Percentiles rank a stretch among this genome's conserved stretches.
These are phyloP conservation scores for Heterohyrax brucei DNA, from an alignment of 2,797 vertebrate species.

Conservation along the genomic window DNA sequence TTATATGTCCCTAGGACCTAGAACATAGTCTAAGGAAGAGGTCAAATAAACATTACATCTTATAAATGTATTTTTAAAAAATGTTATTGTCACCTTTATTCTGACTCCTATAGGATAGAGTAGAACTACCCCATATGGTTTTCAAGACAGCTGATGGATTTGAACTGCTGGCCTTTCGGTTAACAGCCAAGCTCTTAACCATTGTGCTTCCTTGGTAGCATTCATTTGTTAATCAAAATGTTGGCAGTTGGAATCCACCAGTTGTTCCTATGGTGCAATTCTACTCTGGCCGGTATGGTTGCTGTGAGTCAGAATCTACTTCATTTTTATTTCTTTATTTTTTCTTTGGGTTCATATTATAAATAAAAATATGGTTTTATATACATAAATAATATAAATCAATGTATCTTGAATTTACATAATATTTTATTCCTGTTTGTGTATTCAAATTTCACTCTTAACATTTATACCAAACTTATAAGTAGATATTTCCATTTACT, in stretches of 20 bases:
- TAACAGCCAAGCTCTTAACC: too few species aligned
- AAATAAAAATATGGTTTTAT: constrained; percentile 17
- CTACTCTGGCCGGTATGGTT: too few species aligned
- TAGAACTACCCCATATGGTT: too few species aligned
- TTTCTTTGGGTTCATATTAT: background rate
- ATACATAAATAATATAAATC: background rate
- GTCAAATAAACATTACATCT: background rate
- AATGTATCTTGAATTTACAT: background rate
- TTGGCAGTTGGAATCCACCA: too few species aligned
- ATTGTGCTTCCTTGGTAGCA: too few species aligned
- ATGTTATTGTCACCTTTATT: too few species aligned
- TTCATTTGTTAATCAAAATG: too few species aligned
- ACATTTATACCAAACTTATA: background rate
- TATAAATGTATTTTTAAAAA: background rate
- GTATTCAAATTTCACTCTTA: background rate
- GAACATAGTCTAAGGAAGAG: background rate
- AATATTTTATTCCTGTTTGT: background rate
- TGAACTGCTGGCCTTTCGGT: too few species aligned
- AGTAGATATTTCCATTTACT: background rate
- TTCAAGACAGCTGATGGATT: too few species aligned
- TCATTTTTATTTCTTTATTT: background rate
- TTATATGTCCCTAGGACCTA: background rate
- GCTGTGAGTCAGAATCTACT: too few species aligned
- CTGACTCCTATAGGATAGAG: too few species aligned
- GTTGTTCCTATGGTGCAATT: too few species aligned